Base-by-base conservation (phyloP, 2,888 invertebrate genomes). In the Amphiduros pacificus region DNA sequence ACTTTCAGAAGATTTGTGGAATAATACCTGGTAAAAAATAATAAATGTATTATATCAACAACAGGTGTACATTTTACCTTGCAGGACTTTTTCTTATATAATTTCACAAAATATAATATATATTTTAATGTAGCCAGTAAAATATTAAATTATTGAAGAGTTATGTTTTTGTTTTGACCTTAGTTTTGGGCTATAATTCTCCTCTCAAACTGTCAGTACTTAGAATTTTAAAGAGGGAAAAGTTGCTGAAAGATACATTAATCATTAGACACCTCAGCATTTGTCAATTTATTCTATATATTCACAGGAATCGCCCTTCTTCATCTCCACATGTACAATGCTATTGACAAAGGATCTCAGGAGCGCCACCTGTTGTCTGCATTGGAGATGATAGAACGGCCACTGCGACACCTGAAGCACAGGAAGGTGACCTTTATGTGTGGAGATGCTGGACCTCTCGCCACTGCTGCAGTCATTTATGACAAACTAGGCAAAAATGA, bases 361-460 rank as follows among this genome's bases (percentile, higher is more conserved):
- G 32, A 53, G 6, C 55, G 32, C 3, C 63, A 64, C 48, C 55
- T 68, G 48, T 6, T 44, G 32, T 60, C 41, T 20, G 62, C 68
- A 20, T 26, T 59, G 6, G 14, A 24, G 3, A 51, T 55, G 50
- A 57, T 81, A 3, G 73, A 76, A 54, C 69, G 60, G n/a, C 74
- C 73, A 20, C 69, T 80, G n/a, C 61, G 64, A 2, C 83, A 82
- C 62, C 77, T 87, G 24, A 86, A 84, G 56, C 78, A 79, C 6
- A 74, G 73, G 27, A 77, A 87, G 67, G 85, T 89, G 51, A 89
- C 91, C 56, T 90, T 89, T 77, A 78, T 90, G 31, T 88, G 87
- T 80, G 90, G 90, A 11, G 88, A 87, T 79, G 85, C 88, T 14
- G 91, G 91, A 5, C 88, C 88, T 4, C 75, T 90, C 53, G 87